Base-by-base conservation (phyloP, 2,797 vertebrate species). In the Oreonectes daqikongensis region DNA sequence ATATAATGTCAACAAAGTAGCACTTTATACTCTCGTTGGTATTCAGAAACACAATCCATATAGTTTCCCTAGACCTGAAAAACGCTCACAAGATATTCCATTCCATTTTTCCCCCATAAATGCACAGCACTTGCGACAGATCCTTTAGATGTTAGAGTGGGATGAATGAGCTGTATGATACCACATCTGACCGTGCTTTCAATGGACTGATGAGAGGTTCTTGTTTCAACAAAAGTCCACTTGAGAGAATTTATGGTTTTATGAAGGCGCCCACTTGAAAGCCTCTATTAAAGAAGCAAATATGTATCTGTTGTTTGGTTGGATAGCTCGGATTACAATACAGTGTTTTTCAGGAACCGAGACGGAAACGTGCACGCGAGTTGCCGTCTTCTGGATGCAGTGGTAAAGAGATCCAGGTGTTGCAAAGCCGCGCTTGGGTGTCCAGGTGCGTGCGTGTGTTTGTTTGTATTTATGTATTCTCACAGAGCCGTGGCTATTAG, bases 221-320 rank as follows among this genome's bases (percentile, higher is more conserved):
- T 82, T 77, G 69, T 83, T 73, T 46, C 46, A 82, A 81, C 77
- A 83, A 78, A 81, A 74, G 81, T 75, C 73, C 74, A 82, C 83
- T 85, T 73, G 59, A 86, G 81, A 70, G 46, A 77, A 72, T 28
- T 77, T 83, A 67, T 74, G 75, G 80, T 85, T 83, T 79, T 83
- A 78, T 75, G 17, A 66, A 60, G 79, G 48, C 72, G 44, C 61
- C 71, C 32, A 30, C 57, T 77, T 59, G 70, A 74, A 76, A 81
- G 44, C 76, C 17, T 79, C 52, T 52, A 81, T 83, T 77, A 79
- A 68, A 68, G 38, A 42, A 44, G 65, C 46, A 52, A 64, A 76
- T 60, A 65, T 79, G 68, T 64, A 48, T 74, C 72, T 61, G 38
- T 68, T 81, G 61, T 52, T 78, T 74, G 69, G 4, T 57, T 81